Conservation (phyloP, 2,113 vertebrate species). For the Dolichotis patagonum region DNA sequence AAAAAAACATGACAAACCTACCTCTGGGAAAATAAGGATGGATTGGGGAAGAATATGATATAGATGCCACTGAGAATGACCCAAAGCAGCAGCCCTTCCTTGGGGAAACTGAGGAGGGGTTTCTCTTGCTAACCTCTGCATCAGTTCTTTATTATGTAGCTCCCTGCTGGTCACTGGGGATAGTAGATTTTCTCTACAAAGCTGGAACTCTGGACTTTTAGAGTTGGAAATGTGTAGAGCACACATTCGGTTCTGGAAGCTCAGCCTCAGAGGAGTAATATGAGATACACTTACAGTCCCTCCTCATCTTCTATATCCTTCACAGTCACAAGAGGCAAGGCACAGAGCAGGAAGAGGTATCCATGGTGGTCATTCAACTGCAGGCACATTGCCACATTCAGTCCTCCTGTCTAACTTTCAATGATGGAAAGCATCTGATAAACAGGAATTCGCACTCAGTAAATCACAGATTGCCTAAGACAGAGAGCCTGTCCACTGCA, state of each 20-base stretch:
- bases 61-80: background rate
- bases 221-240: background rate
- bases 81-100: background rate
- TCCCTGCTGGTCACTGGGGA: no score
- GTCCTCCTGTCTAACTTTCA: background rate
- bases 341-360: background rate
- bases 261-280: background rate
- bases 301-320: background rate
- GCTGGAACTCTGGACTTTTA: background rate
- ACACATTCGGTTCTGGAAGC: background rate
- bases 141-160: background rate
- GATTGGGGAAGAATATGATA: background rate
- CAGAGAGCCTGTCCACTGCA: background rate
- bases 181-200: background rate
- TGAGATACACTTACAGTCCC: background rate
- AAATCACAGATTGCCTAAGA: background rate
- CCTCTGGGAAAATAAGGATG: background rate
- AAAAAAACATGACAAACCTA: background rate
- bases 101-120: background rate
- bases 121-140: background rate
- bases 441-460: background rate
- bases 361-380: background rate
- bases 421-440: background rate
- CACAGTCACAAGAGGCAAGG: background rate
- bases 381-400: no score